Evolutionary conservation across 1,140 invertebrate species (phyloP), one percentile per base, ranked within the genome.

Genomic region (Hermetia illucens): DNA sequence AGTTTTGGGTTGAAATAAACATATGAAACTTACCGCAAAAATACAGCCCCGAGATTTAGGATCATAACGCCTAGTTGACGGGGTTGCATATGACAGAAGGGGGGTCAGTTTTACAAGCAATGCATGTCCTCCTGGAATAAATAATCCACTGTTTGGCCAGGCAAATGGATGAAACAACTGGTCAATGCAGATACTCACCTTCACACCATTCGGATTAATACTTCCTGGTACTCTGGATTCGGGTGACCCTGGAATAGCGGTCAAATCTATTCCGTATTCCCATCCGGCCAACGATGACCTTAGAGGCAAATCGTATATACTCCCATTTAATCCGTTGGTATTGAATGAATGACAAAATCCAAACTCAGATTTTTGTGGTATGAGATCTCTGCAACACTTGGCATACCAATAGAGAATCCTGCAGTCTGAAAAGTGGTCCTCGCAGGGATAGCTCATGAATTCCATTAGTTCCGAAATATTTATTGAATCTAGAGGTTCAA

Each of bases 341-440:
- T 73, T 73, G 41, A 72, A 73, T 16, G 59, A 54, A 45, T 66
- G 69, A 39, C 71, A 73, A 19, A 66, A 58, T 0, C 71, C 71
- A 39, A 57, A 62, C 51, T 71, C 67, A n/a, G 68, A 71, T 21
- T 46, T 48, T 10, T 57, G 45, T 24, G 45, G 39, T 3, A 45
- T 49, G 42, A 60, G 59, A 18, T 57, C 52, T 5, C 57, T 50
- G 32, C 57, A 60, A 36, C 57, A 60, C n/a, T 55, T 39, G 18
- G 49, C 36, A 56, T 56, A 60, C 17, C 37, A 36, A 30, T 56
- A 60, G n/a, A 8, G 5, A n/a, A n/a, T n/a, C n/a, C n/a, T n/a
- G n/a, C n/a, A n/a, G 4, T 50, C 38, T 3, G 45, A 29, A 2
- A 60, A 41, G 3, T 57, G 15, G 19, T 60, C 57, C 16, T 60